These are phyloP conservation scores for Bucco capensis DNA, from an alignment of 2,113 vertebrate genomes.

Conservation along the genomic window DNA sequence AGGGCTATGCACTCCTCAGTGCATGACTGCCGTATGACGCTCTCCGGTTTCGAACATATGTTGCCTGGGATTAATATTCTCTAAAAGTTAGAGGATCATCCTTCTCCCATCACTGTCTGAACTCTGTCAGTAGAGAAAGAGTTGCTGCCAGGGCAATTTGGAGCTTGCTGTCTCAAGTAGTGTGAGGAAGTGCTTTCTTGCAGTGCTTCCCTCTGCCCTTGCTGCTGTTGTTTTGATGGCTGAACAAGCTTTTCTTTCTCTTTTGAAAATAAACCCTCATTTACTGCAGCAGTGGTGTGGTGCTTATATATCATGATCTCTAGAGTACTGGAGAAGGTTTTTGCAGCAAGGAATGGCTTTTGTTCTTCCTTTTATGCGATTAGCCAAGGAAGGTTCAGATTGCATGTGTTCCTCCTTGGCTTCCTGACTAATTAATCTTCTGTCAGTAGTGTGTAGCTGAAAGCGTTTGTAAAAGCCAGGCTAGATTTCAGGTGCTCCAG, in stretches of 20 bases:
- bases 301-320: background rate
- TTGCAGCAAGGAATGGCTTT: background rate
- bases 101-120: background rate
- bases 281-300: background rate
- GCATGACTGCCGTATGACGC: background rate
- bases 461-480: conserved; percentile 26
- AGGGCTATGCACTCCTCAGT: background rate
- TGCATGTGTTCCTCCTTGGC: conserved; percentile 42
- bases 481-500: conserved; percentile 42
- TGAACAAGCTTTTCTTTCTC: background rate
- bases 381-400: conserved; percentile 28
- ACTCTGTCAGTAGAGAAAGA: background rate
- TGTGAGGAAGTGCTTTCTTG: background rate
- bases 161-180: background rate
- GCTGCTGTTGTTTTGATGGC: background rate
- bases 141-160: background rate
- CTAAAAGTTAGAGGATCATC: background rate
- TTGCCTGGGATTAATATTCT: background rate
- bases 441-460: conserved; percentile 29
- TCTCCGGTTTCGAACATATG: background rate
- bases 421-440: conserved; percentile 61
- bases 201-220: background rate
- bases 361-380: conserved; percentile 31
- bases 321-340: background rate
- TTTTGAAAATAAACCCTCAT: background rate